Evolutionary conservation across 2,113 vertebrate genomes (phyloP).

Genomic region (Nycticorax nycticorax): DNA sequence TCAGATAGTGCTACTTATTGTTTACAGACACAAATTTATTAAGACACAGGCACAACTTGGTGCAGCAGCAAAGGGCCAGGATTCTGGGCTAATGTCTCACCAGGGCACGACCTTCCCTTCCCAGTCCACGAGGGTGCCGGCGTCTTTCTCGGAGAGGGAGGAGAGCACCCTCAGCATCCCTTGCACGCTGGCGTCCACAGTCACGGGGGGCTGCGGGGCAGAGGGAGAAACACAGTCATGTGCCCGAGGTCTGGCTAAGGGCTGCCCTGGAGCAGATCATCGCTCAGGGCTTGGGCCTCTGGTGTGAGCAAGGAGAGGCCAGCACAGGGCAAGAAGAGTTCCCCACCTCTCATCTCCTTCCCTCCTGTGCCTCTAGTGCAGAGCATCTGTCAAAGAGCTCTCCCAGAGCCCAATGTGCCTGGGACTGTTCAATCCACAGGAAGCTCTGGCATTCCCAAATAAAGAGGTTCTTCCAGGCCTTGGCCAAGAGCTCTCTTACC

Average conservation of each 20-base stretch:
- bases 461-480: not conserved
- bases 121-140: constrained; percentile 36
- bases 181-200: not conserved
- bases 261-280: not conserved
- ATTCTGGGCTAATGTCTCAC: not conserved
- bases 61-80: not conserved
- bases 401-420: not conserved
- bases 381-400: not conserved
- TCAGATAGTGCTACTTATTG: not conserved
- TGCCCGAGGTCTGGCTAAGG: not conserved
- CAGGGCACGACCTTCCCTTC: constrained; percentile 48
- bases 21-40: not conserved
- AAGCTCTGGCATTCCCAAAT: not conserved
- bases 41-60: not conserved
- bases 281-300: too few relatives aligned
- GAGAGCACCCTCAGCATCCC: constrained; percentile 52
- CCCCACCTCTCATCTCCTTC: not conserved
- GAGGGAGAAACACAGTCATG: not conserved
- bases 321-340: not conserved
- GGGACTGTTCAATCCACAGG: too few relatives aligned
- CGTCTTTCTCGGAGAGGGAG: constrained; percentile 27
- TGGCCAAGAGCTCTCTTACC: not conserved
- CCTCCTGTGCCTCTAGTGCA: not conserved
- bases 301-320: not conserved
- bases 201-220: not conserved